Conservation (phyloP, 2,113 vertebrate genomes). For the Dendrocopos noguchii region DNA sequence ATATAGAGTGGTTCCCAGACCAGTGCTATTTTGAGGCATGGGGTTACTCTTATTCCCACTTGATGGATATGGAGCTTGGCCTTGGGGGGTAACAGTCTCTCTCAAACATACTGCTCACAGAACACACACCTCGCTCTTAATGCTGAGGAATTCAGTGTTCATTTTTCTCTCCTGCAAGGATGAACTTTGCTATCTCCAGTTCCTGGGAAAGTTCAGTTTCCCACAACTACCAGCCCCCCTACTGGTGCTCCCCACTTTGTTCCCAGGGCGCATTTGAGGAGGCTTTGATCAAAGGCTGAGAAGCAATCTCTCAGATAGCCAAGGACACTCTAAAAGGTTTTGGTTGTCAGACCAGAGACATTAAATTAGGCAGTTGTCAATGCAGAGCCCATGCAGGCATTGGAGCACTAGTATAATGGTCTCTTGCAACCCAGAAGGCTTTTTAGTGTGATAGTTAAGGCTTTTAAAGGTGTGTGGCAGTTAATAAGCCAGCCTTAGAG, state of each 20-base stretch:
- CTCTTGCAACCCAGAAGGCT: neutral
- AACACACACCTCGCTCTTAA: neutral
- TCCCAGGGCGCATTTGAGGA: neutral
- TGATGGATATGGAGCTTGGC: neutral
- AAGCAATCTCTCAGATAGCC: constrained; percentile 17
- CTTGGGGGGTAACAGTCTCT: neutral
- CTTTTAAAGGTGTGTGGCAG: constrained; percentile 38
- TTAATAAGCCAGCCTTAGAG: neutral
- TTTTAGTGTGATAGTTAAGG: constrained; percentile 10
- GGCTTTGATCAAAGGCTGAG: constrained; percentile 41
- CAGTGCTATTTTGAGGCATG: neutral
- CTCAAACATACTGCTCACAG: neutral
- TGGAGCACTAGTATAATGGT: neutral
- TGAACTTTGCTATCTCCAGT: constrained; percentile 30
- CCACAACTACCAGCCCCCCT: constrained; percentile 15
- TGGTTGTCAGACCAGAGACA: constrained; percentile 22
- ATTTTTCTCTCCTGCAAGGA: constrained; percentile 1
- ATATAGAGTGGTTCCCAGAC: neutral
- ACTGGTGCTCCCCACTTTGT: constrained; percentile 10
- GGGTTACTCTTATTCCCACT: neutral
- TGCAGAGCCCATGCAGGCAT: neutral
- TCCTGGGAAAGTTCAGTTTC: constrained; percentile 59
- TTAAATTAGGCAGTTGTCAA: constrained; percentile 50
- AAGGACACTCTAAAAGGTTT: constrained; percentile 4
- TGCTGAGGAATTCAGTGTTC: neutral